Conservation (phyloP, 1,140 invertebrate species). For the Pygmarrhopalites habei region DNA sequence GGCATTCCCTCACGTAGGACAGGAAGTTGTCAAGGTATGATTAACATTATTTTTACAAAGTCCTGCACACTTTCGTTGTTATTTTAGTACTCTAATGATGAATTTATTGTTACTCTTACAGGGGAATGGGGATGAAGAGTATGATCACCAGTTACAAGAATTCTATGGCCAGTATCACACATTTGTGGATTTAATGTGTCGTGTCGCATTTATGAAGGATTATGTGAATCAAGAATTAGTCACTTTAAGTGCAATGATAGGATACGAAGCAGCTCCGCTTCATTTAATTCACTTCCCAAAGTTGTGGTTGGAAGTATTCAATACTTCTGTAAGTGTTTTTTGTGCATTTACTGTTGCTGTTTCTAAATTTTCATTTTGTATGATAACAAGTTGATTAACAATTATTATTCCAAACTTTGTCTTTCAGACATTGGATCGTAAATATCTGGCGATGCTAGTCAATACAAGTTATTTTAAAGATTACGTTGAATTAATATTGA, state of each 20-base stretch:
- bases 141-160: conserved; percentile 65
- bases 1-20: no score
- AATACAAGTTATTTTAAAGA: conserved; percentile 72
- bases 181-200: conserved; percentile 77
- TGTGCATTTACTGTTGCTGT: not conserved
- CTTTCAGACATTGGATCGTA: conserved; percentile 60
- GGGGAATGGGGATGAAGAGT: conserved; percentile 69
- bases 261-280: conserved; percentile 73
- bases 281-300: conserved; percentile 76
- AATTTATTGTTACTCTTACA: conserved; percentile 35
- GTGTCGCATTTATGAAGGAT: conserved; percentile 55
- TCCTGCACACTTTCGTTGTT: no score
- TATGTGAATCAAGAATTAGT: conserved; percentile 61
- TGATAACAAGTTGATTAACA: not conserved
- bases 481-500: conserved; percentile 70
- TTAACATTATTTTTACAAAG: not conserved
- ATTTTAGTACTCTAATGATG: no score
- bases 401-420: conserved; percentile 30
- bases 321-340: conserved; percentile 54
- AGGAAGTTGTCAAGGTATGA: not conserved
- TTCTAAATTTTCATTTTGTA: not conserved
- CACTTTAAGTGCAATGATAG: conserved; percentile 73
- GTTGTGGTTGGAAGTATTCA: conserved; percentile 72
- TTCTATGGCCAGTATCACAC: conserved; percentile 77
- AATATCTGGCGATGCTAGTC: conserved; percentile 66